Conservation (phyloP, 1,140 invertebrate genomes). For the Drosophila bocki region DNA sequence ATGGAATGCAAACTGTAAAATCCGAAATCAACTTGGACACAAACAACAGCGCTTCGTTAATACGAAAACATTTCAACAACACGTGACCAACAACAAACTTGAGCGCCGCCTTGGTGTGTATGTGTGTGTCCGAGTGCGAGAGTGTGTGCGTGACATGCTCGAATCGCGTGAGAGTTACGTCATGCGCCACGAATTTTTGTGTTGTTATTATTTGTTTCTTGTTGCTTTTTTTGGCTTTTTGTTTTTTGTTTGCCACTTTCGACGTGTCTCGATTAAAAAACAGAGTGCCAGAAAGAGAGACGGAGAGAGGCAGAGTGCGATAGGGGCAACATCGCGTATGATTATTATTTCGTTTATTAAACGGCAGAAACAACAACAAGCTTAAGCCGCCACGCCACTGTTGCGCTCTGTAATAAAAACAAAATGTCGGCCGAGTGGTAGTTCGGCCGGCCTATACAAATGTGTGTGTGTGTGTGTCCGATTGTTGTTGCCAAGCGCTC, state of each 20-base stretch:
- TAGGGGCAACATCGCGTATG: constrained; percentile 68
- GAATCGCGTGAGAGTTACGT: constrained; percentile 80
- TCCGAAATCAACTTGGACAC: constrained; percentile 31
- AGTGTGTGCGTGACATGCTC: constrained; percentile 64
- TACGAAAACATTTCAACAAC: constrained; percentile 71
- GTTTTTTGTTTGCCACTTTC: constrained; percentile 60
- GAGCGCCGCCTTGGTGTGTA: constrained; percentile 19
- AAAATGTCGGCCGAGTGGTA: constrained; percentile 62
- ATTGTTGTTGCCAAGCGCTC: constrained; percentile 73
- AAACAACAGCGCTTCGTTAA: constrained; percentile 58
- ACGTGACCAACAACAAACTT: constrained; percentile 81
- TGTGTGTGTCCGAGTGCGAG: constrained; percentile 2
- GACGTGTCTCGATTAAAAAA: constrained; percentile 73
- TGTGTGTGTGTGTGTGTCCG: constrained; percentile 16
- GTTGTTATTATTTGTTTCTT: constrained; percentile 43
- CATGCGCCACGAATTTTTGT: constrained; percentile 76
- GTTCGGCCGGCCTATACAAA: neutral
- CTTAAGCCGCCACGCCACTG: constrained; percentile 24
- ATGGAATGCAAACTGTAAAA: constrained; percentile 21
- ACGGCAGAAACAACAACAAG: constrained; percentile 7
- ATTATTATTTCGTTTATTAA: constrained; percentile 79
- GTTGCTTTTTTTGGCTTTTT: constrained; percentile 33
- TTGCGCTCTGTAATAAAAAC: constrained; percentile 68
- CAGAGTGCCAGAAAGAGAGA: constrained; percentile 21
- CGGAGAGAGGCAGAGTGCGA: constrained; percentile 3